Evolutionary conservation across 1,140 invertebrate species (phyloP).

Genomic region (Saccostrea glomerata): DNA sequence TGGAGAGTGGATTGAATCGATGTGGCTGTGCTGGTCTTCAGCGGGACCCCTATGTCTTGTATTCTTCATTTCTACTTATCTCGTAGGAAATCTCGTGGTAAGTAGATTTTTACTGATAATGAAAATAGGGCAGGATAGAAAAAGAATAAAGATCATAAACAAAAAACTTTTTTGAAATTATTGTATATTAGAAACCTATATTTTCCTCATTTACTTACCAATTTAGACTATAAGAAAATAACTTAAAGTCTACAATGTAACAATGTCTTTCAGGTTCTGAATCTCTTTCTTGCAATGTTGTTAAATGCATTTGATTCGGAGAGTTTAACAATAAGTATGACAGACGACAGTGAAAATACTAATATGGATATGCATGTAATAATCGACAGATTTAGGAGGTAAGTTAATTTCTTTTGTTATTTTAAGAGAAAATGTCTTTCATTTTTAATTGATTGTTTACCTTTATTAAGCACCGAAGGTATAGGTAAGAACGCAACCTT

Average conservation of each 20-base stretch:
- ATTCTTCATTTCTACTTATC: conserved; percentile 98
- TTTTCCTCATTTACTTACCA: too few species aligned
- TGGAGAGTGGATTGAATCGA: conserved; percentile 99
- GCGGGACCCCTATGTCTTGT: conserved; percentile 96
- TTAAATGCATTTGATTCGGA: conserved; percentile 97
- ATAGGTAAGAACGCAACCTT: too few species aligned
- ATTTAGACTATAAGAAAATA: too few species aligned
- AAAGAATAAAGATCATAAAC: too few species aligned
- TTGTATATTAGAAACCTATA: too few species aligned
- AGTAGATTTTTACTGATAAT: conserved; percentile 78
- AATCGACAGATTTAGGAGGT: conserved; percentile 84
- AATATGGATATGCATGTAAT: conserved; percentile 98
- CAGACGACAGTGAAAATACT: conserved; percentile 82
- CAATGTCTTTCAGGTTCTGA: conserved; percentile 88
- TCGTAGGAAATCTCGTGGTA: conserved; percentile 99
- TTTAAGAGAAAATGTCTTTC: too few species aligned
- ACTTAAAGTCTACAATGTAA: neutral
- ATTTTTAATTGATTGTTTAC: too few species aligned
- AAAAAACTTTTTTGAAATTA: too few species aligned
- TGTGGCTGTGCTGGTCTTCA: conserved; percentile 96
- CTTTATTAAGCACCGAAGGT: too few species aligned
- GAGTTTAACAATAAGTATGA: conserved; percentile 64
- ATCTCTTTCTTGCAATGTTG: conserved; percentile 99
- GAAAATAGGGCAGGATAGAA: too few species aligned
- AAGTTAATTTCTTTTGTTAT: too few species aligned